Evolutionary conservation across 2,888 invertebrate genomes (phyloP).

Genomic region (Caenorhabditis macrosperma): DNA sequence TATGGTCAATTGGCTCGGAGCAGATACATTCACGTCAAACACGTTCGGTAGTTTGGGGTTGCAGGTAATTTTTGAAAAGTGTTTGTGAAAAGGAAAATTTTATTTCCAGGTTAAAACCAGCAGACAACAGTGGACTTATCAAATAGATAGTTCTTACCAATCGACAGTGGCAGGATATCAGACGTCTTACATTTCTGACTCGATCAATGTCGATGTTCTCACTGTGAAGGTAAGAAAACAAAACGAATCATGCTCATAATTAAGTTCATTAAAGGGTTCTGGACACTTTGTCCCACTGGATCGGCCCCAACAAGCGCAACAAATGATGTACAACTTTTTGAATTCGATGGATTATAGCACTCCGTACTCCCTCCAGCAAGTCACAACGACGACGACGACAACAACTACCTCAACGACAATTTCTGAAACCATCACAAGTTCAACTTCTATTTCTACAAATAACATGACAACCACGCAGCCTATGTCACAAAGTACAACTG

Average conservation of each 20-base stretch:
- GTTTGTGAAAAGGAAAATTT: background rate
- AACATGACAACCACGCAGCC: no score
- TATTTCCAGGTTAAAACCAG: conserved; percentile 16
- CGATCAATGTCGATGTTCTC: conserved; percentile 55
- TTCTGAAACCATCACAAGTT: background rate
- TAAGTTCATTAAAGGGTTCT: conserved; percentile 52
- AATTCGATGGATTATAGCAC: conserved; percentile 54
- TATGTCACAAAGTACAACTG: no score
- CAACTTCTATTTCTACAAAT: background rate
- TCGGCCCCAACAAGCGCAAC: conserved; percentile 62
- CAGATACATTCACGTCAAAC: conserved; percentile 58
- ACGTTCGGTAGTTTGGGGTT: conserved; percentile 15
- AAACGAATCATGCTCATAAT: background rate
- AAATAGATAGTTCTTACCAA: conserved; percentile 23
- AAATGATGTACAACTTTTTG: conserved; percentile 66
- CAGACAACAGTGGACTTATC: conserved; percentile 58
- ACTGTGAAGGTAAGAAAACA: conserved; percentile 57
- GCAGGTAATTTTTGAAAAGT: background rate
- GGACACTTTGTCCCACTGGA: conserved; percentile 68
- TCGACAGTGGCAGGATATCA: conserved; percentile 55
- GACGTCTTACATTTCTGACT: conserved; percentile 44
- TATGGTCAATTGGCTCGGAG: conserved; percentile 65
- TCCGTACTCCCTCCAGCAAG: conserved; percentile 18
- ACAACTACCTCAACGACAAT: conserved; percentile 13
- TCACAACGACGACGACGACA: background rate